Percentiles rank a stretch among this genome's conserved stretches.
Conservation (phyloP, 2,113 vertebrate species). For the Cyanistes caeruleus region DNA sequence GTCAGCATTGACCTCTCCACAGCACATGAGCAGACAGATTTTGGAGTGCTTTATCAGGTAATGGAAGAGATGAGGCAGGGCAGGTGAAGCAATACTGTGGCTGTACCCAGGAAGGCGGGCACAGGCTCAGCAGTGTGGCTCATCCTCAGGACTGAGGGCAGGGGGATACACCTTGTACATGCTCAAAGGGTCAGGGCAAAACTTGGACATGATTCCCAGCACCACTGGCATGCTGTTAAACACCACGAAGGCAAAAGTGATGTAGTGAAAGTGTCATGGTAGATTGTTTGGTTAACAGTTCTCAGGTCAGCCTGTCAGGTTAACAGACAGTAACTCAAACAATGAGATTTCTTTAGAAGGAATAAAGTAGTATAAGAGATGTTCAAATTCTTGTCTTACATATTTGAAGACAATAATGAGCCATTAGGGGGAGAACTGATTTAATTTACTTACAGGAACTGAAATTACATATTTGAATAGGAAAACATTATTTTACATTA, state of each 20-base stretch:
- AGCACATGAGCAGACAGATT: neutral
- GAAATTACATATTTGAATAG: neutral
- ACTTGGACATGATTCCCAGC: neutral
- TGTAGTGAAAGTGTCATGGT: neutral
- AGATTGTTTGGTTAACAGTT: neutral
- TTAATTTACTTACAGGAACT: neutral
- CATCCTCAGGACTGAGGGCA: accelerated
- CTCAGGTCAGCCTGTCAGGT: neutral
- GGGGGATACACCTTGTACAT: neutral
- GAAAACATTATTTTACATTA: neutral
- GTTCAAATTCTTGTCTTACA: neutral
- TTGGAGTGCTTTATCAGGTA: neutral
- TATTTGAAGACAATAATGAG: neutral
- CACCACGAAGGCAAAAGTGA: neutral
- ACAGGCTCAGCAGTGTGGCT: accelerated
- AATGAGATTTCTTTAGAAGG: neutral
- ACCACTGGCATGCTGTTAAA: neutral
- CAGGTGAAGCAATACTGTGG: neutral
- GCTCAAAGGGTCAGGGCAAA: neutral
- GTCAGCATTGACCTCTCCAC: neutral
- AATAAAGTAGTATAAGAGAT: neutral
- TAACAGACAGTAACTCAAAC: neutral
- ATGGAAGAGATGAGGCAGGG: neutral
- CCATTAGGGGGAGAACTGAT: neutral
- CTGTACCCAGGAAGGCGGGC: neutral